Percentiles rank a stretch among this genome's conserved stretches.
Conservation (phyloP, 1,140 invertebrate species). For the Platyura marginata region DNA sequence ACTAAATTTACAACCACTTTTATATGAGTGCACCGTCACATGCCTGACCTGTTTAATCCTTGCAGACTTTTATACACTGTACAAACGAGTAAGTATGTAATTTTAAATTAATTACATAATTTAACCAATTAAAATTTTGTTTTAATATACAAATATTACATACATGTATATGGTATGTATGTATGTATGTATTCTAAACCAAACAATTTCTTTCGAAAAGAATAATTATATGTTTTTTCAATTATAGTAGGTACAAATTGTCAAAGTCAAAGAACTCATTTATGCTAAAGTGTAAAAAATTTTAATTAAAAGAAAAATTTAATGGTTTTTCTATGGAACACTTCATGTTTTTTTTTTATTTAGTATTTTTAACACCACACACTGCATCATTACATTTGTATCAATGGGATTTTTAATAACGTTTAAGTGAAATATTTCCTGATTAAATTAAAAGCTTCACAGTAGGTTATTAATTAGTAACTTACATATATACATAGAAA, state of each 20-base stretch:
- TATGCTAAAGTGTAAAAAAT: too few relatives aligned
- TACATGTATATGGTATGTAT: not conserved
- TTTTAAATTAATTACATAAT: not conserved
- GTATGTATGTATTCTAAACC: conserved; percentile 11
- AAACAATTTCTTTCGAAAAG: conserved; percentile 35
- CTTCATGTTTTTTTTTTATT: too few relatives aligned
- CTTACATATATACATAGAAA: too few relatives aligned
- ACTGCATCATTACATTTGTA: not conserved
- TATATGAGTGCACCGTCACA: conserved; percentile 8
- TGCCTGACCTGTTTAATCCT: conserved; percentile 10
- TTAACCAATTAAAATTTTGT: not conserved
- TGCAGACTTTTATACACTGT: conserved; percentile 16
- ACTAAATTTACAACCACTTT: conserved; percentile 13
- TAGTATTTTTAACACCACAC: too few relatives aligned
- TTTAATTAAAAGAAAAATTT: too few relatives aligned
- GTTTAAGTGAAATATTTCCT: too few relatives aligned
- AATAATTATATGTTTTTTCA: conserved; percentile 21
- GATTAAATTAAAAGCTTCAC: too few relatives aligned
- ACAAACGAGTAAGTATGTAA: conserved; percentile 14
- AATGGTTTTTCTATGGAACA: too few relatives aligned
- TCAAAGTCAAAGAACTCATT: not conserved
- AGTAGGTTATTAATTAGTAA: too few relatives aligned
- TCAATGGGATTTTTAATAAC: not conserved
- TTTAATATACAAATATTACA: not conserved
- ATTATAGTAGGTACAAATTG: conserved; percentile 2